Conservation (phyloP, 2,888 invertebrate species). For the Pristionchus maxplancki region DNA sequence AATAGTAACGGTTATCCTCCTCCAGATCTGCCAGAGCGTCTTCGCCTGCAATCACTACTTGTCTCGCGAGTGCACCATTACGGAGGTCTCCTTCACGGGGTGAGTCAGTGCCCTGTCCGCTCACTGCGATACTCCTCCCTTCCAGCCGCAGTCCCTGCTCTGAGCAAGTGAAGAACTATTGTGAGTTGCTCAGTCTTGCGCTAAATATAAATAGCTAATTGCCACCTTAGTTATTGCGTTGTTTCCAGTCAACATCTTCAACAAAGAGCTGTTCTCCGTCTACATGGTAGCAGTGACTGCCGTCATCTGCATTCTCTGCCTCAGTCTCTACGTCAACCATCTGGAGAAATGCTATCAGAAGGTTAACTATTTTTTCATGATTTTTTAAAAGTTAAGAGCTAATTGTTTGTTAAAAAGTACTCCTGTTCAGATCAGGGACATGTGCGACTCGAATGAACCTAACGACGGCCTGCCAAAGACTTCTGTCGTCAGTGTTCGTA, state of each 20-base stretch:
- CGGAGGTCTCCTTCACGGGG: slow-evolving; percentile 3
- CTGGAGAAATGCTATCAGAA: background rate
- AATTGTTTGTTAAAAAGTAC: background rate
- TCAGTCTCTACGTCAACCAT: background rate
- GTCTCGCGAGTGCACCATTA: background rate
- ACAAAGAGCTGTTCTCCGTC: slow-evolving; percentile 20
- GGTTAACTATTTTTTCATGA: background rate
- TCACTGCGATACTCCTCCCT: background rate
- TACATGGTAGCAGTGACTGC: background rate
- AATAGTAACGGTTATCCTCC: background rate
- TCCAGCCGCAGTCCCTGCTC: background rate
- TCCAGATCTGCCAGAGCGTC: slow-evolving; percentile 20
- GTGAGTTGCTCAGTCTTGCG: background rate
- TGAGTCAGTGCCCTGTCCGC: background rate
- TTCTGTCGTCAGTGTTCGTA: slow-evolving; percentile 21
- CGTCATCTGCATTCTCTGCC: slow-evolving; percentile 14
- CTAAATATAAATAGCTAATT: background rate
- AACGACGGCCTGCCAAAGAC: slow-evolving; percentile 24
- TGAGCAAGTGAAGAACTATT: background rate
- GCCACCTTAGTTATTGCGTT: too few relatives aligned
- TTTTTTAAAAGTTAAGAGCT: background rate
- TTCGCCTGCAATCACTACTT: slow-evolving; percentile 36
- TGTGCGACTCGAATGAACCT: background rate
- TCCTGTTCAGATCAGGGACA: background rate
- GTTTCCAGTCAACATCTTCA: background rate